Evolutionary conservation across 1,140 invertebrate genomes (phyloP).

Genomic region (Neelides sp.): DNA sequence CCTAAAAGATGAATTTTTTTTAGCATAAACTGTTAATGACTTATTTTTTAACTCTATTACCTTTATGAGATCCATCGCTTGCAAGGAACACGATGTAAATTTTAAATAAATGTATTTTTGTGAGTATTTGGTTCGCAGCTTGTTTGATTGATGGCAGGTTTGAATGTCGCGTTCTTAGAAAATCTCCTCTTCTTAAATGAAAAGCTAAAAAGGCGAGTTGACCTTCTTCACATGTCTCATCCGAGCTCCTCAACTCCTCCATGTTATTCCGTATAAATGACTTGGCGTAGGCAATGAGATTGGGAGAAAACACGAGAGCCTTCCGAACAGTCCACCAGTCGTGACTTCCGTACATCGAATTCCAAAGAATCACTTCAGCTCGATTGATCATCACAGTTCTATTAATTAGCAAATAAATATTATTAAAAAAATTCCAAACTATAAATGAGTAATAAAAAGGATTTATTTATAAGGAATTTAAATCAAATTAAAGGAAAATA

Average conservation of each 20-base stretch:
- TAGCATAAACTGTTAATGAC: too few species aligned
- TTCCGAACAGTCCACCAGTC: conserved; percentile 74
- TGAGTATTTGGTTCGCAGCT: conserved; percentile 56
- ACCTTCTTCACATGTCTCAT: background rate
- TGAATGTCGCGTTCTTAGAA: conserved; percentile 49
- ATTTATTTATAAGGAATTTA: background rate
- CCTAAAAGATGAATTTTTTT: too few species aligned
- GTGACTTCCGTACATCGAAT: conserved; percentile 67
- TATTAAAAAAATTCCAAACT: background rate
- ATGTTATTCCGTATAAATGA: background rate
- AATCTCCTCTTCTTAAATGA: conserved; percentile 76
- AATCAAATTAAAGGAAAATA: background rate
- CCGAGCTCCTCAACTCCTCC: background rate
- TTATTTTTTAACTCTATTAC: too few species aligned
- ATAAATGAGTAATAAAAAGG: background rate
- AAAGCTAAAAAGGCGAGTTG: conserved; percentile 53
- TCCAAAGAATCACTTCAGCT: conserved; percentile 69
- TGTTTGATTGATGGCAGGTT: conserved; percentile 57
- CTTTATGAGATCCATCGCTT: too few species aligned
- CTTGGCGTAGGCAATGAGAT: conserved; percentile 40
- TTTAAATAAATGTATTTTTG: conserved; percentile 46
- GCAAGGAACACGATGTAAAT: too few species aligned
- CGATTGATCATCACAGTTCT: conserved; percentile 66
- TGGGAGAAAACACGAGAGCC: conserved; percentile 75
- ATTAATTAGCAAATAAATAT: background rate